These are phyloP conservation scores for Lasioglossum marginatum DNA, from an alignment of 2,888 invertebrate species.

Conservation along the genomic window DNA sequence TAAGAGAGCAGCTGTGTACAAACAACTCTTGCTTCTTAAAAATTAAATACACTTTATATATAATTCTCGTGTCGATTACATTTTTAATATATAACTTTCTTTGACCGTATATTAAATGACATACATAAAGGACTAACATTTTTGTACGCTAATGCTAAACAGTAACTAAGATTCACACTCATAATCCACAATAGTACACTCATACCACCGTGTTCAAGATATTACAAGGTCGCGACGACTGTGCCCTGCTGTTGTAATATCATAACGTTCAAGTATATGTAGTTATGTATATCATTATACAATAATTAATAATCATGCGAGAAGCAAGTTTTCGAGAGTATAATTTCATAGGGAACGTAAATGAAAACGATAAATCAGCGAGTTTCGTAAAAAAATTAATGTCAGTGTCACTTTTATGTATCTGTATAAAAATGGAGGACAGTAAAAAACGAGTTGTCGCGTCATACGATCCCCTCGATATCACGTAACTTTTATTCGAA, in stretches of 20 bases:
- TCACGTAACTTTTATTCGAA: background rate
- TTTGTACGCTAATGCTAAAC: constrained; percentile 44
- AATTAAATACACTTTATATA: constrained; percentile 64
- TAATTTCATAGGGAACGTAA: constrained; percentile 25
- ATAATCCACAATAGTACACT: constrained; percentile 41
- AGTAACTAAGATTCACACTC: constrained; percentile 55
- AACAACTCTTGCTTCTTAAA: constrained; percentile 44
- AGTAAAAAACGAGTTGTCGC: background rate
- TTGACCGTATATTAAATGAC: constrained; percentile 55
- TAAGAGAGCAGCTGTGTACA: background rate
- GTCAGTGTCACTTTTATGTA: background rate
- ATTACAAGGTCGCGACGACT: constrained; percentile 39
- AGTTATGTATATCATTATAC: constrained; percentile 20
- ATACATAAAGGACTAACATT: constrained; percentile 56
- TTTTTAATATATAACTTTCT: constrained; percentile 51
- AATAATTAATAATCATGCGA: constrained; percentile 23
- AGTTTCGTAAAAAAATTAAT: background rate
- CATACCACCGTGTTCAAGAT: constrained; percentile 42
- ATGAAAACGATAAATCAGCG: background rate
- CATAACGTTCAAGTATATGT: constrained; percentile 7
- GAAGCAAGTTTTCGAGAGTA: constrained; percentile 1
- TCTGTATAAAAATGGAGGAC: background rate
- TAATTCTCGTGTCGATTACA: constrained; percentile 54
- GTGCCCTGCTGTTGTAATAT: constrained; percentile 29
- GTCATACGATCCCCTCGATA: background rate